Evolutionary conservation across 2,888 invertebrate species (phyloP).

Genomic region (Dasypolia templi): DNA sequence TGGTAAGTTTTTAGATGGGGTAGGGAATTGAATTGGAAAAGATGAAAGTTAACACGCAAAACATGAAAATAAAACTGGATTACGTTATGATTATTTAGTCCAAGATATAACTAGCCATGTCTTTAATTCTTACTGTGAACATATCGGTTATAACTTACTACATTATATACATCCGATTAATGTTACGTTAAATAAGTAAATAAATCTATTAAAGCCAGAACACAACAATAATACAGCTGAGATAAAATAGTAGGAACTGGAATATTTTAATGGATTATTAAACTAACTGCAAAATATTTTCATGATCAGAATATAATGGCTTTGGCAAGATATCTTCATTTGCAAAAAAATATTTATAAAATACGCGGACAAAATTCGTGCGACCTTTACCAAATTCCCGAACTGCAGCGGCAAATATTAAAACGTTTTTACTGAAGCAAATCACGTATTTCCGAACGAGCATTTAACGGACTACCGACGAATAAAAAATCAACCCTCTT

Average conservation of each 20-base stretch:
- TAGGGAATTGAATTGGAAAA: background rate
- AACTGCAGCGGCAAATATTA: conserved; percentile 31
- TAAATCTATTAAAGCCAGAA: background rate
- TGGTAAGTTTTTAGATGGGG: background rate
- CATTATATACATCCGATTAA: background rate
- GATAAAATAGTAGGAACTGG: background rate
- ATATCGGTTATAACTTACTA: background rate
- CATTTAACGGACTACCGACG: conserved; percentile 12
- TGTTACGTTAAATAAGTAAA: background rate
- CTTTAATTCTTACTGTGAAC: too few species aligned
- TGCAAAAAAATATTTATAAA: conserved; percentile 15
- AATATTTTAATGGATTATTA: background rate
- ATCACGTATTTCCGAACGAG: conserved; percentile 37
- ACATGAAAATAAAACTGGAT: background rate
- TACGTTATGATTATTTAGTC: background rate
- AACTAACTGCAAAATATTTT: conserved; percentile 13
- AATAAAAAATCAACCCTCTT: conserved; percentile 23
- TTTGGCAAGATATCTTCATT: background rate
- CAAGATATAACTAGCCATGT: background rate
- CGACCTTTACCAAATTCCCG: conserved; percentile 14
- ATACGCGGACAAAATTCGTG: background rate
- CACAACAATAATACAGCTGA: background rate
- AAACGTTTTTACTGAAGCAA: conserved; percentile 39
- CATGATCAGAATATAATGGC: background rate
- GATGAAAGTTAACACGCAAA: background rate